A percentile compares a stretch with the other conserved stretches of the same genome.
Conservation (phyloP, 23 tunicate genomes). For the Oikopleura vanhoeffeni region DNA sequence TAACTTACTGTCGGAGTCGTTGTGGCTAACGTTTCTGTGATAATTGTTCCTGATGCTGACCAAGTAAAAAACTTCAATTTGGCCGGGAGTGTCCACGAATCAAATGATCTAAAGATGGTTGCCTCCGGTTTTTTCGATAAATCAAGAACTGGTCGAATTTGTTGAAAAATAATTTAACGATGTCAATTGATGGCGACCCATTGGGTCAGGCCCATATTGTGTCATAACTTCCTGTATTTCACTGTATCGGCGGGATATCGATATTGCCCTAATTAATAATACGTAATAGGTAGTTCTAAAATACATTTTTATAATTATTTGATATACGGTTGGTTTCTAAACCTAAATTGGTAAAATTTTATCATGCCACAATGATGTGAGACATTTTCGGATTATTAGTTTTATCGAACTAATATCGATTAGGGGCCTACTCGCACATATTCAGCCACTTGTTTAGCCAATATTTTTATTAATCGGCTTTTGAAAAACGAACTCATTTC, state of each 20-base stretch:
- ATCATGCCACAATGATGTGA: no score
- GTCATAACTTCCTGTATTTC: constrained; percentile 93
- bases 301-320: no score
- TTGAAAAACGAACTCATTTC: no score
- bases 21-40: constrained; percentile 59
- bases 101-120: constrained; percentile 32
- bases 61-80: constrained; percentile 98
- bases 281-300: no score
- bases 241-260: constrained; percentile 96
- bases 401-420: no score
- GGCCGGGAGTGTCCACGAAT: constrained; percentile 92
- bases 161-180: constrained; percentile 73
- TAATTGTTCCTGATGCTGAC: constrained; percentile 96
- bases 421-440: no score
- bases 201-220: constrained; percentile 87
- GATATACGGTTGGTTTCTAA: no score
- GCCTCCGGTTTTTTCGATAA: no score
- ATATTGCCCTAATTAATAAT: constrained; percentile 32
- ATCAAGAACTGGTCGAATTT: constrained; percentile 95
- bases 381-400: no score
- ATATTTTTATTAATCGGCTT: no score
- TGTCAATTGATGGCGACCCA: constrained; percentile 93
- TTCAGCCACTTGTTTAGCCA: no score
- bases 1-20: constrained; percentile 7
- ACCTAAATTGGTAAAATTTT: no score